phyloP scores from a whole-genome alignment of 2,113 vertebrate species.

The Peromyscus polionotus region DNA sequence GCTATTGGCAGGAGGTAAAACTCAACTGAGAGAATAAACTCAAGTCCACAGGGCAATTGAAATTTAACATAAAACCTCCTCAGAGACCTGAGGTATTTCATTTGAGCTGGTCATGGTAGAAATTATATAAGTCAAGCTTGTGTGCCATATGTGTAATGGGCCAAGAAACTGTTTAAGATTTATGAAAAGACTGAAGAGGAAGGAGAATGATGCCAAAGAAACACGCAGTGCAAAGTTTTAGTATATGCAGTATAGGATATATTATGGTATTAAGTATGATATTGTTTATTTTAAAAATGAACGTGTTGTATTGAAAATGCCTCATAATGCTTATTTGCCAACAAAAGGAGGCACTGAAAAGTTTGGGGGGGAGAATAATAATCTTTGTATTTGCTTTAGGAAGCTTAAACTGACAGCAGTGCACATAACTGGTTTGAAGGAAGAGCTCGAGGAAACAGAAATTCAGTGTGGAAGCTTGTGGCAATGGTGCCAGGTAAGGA shows the following conservation, averaged over 20 bases:
- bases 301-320: not conserved
- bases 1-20: not conserved
- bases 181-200: not conserved
- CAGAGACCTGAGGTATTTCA: not conserved
- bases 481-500: not conserved
- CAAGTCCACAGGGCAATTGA: not conserved
- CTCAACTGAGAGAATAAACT: constrained; percentile 26
- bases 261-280: not conserved
- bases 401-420: not conserved
- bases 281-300: not conserved
- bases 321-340: not conserved
- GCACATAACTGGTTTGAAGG: not conserved
- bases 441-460: not conserved
- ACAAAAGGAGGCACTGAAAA: not conserved
- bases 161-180: not conserved
- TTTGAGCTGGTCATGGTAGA: not conserved
- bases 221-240: not conserved
- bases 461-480: not conserved
- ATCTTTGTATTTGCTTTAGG: not conserved
- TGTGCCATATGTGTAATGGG: not conserved
- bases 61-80: constrained; percentile 1
- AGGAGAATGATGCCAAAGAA: not conserved
- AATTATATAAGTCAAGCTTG: not conserved
- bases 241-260: not conserved
- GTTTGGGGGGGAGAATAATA: not conserved